Conservation (phyloP, 2,113 vertebrate genomes). For the Pimephales promelas region DNA sequence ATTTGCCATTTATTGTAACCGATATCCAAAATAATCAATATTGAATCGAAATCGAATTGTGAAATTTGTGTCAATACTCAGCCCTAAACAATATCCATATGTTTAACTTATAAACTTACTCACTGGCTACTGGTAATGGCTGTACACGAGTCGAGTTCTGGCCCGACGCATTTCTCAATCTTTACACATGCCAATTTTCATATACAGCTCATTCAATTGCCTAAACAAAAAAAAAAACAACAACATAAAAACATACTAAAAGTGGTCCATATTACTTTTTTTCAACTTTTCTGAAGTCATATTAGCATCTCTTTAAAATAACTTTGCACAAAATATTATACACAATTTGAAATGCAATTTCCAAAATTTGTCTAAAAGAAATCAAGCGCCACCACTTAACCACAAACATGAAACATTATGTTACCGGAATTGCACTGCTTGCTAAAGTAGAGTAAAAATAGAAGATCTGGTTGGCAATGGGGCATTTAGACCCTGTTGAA, state of each 20-base stretch:
- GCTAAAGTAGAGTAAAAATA: background rate
- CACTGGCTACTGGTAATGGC: too few relatives aligned
- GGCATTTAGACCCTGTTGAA: background rate
- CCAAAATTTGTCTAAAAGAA: background rate
- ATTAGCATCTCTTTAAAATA: background rate
- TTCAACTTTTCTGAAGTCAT: too few relatives aligned
- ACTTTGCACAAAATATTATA: background rate
- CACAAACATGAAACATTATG: background rate
- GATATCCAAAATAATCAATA: too few relatives aligned
- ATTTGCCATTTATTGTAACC: too few relatives aligned
- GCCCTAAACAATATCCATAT: too few relatives aligned
- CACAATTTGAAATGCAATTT: background rate
- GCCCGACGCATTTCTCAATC: background rate
- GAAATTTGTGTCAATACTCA: too few relatives aligned
- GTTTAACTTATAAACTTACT: too few relatives aligned
- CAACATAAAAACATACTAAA: background rate
- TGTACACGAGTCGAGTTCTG: too few relatives aligned
- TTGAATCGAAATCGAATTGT: too few relatives aligned
- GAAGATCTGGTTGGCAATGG: background rate
- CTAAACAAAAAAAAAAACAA: background rate
- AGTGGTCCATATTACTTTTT: too few relatives aligned
- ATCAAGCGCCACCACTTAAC: background rate
- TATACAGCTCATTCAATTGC: background rate
- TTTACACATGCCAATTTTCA: background rate
- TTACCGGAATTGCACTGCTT: background rate